phyloP scores from a whole-genome alignment of 2,888 invertebrate genomes.

The Drosophila phalerata region DNA sequence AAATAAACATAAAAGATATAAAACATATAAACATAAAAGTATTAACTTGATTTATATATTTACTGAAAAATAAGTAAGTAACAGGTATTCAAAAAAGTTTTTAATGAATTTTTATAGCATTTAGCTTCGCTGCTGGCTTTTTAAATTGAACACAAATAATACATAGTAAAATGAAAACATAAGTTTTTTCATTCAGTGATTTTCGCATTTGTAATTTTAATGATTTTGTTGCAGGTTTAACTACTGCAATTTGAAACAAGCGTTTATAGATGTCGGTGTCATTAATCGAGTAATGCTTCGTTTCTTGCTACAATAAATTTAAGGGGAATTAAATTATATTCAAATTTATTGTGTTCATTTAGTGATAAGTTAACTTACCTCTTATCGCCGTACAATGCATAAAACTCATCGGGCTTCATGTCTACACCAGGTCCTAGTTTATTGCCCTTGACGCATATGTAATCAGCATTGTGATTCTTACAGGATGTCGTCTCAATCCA shows the following conservation, averaged over 20 bases:
- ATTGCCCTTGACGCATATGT: constrained; percentile 17
- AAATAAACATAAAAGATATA: background rate
- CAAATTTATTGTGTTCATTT: background rate
- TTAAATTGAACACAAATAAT: constrained; percentile 3
- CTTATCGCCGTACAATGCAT: constrained; percentile 71
- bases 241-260: constrained; percentile 36
- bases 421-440: constrained; percentile 60
- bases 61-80: background rate
- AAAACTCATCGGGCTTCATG: constrained; percentile 62
- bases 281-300: constrained; percentile 22
- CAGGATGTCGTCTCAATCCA: constrained; percentile 21
- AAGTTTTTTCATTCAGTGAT: background rate
- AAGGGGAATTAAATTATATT: background rate
- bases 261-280: constrained; percentile 24
- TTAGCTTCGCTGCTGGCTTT: background rate
- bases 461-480: background rate
- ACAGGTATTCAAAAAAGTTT: background rate
- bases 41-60: background rate
- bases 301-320: constrained; percentile 45
- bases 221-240: background rate
- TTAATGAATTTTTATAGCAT: too few species aligned
- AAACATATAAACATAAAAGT: background rate
- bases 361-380: constrained; percentile 46
- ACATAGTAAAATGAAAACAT: background rate
- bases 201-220: background rate